Evolutionary conservation across 2,888 invertebrate species (phyloP), one percentile per base, ranked within the genome.

Genomic region (Tanytarsus gracilentus): DNA sequence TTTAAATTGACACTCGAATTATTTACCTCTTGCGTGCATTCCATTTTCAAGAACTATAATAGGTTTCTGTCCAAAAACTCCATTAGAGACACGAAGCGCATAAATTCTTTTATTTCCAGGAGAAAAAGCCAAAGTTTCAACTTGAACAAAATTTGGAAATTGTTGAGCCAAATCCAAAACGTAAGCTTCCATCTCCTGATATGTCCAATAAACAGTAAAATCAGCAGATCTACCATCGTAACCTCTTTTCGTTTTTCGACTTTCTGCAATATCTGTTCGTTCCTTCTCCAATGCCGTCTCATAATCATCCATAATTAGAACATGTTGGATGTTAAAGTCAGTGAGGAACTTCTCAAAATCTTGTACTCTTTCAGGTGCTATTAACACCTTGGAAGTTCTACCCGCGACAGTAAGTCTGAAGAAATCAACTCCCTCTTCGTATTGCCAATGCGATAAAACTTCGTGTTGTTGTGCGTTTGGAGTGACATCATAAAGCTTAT

Each of bases 71-170:
- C 68, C 69, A 30, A 60, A 60, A 52, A 75, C 69, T 9, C 79
- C 76, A 14, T 77, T 78, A 3, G 81, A 82, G 61, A 86, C 79
- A 69, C 80, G 83, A 9, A 85, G 72, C 40, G 79, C 77, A 61
- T 79, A 78, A 52, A 86, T 69, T 4, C 73, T 67, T 2, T 82
- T 77, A 0, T 77, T 77, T 70, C 85, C 82, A 62, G 71, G 79
- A 2, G 82, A 80, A 33, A 69, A 69, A 1, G 85, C 86, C 26
- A 81, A 77, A 21, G 70, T 75, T 49, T 78, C 72, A 1, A 84
- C 67, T 0, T 71, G 75, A 0, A 79, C 81, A 3, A 79, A 67
- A 16, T 76, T 66, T 1, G 80, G 78, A 66, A 81, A 77, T 21
- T 67, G 65, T 2, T 9, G 11, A 1, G 77, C 76, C 61, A 83